These are phyloP conservation scores for Arion vulgaris DNA, from an alignment of 1,140 invertebrate genomes.

Conservation along the genomic window DNA sequence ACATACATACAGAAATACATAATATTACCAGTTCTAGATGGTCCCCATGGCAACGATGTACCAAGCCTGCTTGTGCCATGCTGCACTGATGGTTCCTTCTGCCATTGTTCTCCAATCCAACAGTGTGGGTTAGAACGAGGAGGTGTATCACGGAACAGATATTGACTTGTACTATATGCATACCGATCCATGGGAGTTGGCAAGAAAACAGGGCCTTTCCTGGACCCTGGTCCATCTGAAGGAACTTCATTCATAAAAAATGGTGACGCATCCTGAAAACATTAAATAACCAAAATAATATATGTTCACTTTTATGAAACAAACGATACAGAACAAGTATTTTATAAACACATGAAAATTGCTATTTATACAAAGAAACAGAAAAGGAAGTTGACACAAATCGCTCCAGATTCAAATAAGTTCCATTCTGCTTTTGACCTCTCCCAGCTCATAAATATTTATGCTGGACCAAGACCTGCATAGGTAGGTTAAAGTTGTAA, in stretches of 20 bases:
- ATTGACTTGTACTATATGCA: conserved; percentile 63
- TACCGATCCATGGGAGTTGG: conserved; percentile 54
- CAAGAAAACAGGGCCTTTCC: background rate
- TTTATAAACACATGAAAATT: too few species aligned
- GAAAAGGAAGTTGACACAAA: too few species aligned
- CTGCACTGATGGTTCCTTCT: conserved; percentile 54
- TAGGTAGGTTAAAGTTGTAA: too few species aligned
- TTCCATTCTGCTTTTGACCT: too few species aligned
- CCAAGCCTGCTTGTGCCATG: conserved; percentile 64
- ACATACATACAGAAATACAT: too few species aligned
- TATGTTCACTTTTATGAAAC: too few species aligned
- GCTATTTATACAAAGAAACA: too few species aligned
- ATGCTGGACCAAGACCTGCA: too few species aligned
- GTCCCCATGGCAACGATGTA: conserved; percentile 67
- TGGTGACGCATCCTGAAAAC: conserved; percentile 29
- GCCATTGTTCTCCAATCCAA: conserved; percentile 65
- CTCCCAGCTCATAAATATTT: too few species aligned
- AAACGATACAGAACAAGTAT: too few species aligned
- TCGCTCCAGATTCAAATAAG: too few species aligned
- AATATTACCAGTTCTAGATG: conserved; percentile 63
- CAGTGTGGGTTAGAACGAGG: conserved; percentile 59
- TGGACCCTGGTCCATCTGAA: background rate
- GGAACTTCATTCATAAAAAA: conserved; percentile 34
- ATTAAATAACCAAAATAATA: too few species aligned
- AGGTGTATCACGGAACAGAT: conserved; percentile 58